phyloP scores from a whole-genome alignment of 2,888 invertebrate genomes.

The Therioaphis trifolii region DNA sequence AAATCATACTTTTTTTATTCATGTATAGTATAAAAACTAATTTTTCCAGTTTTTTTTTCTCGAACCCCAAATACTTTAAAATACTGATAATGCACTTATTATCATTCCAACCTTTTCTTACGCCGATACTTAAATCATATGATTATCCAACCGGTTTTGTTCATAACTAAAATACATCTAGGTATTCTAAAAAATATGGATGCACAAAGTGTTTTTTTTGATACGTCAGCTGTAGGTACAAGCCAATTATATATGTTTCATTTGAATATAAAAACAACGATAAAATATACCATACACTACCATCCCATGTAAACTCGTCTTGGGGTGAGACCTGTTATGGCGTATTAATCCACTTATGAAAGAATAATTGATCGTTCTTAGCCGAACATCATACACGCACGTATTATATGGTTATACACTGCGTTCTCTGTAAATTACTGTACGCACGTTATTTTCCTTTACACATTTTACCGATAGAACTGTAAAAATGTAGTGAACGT shows the following conservation, averaged over 20 bases:
- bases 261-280: not conserved
- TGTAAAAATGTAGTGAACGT: not conserved
- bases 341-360: not conserved
- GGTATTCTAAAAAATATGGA: conserved; percentile 6
- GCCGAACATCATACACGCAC: not conserved
- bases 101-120: conserved; percentile 32
- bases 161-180: not conserved
- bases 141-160: conserved; percentile 38
- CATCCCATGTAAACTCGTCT: not conserved
- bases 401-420: not conserved
- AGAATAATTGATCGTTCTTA: conserved; percentile 24
- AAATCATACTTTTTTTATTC: not conserved
- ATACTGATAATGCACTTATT: conserved; percentile 2
- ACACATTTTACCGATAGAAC: no score
- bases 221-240: not conserved
- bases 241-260: conserved; percentile 9
- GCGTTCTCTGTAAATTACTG: not conserved
- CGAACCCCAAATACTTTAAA: not conserved
- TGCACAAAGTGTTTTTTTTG: conserved; percentile 13
- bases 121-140: conserved; percentile 20
- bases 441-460: no score
- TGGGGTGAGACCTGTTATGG: conserved; percentile 17
- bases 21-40: conserved; percentile 16
- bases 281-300: not conserved
- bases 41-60: conserved; percentile 46